These are phyloP conservation scores for Plodia interpunctella DNA, from an alignment of 1,140 invertebrate species.

Conservation along the genomic window DNA sequence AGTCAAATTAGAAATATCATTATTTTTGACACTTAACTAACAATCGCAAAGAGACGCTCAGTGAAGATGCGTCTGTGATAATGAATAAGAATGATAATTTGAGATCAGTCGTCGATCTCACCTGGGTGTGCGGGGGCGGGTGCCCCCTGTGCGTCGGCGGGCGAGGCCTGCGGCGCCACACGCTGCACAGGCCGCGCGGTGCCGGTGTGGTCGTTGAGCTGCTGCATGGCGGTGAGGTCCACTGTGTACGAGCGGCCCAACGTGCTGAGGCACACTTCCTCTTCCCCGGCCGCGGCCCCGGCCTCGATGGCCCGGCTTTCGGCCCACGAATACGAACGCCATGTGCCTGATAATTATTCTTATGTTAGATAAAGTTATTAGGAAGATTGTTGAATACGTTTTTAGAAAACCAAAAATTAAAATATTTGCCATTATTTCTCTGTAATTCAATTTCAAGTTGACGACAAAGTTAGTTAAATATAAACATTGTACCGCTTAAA, in stretches of 20 bases:
- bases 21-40: no score
- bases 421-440: no score
- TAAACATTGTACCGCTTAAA: no score
- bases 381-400: no score
- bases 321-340: conserved; percentile 82
- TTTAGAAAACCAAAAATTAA: no score
- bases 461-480: no score
- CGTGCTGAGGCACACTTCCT: conserved; percentile 94
- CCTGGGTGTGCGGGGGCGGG: conserved; percentile 30
- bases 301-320: conserved; percentile 86
- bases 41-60: no score
- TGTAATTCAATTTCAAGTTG: no score
- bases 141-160: conserved; percentile 30
- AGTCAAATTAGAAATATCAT: no score
- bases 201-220: conserved; percentile 98
- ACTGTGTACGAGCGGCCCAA: conserved; percentile 95
- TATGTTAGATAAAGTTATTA: no score
- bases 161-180: conserved; percentile 45
- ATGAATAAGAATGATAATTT: no score
- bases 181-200: conserved; percentile 94
- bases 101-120: conserved; percentile 13
- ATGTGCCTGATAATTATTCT: conserved; percentile 61
- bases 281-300: conserved; percentile 94
- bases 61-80: no score
- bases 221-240: conserved; percentile 97